A percentile compares a stretch with the other conserved stretches of the same genome.
These are phyloP conservation scores for Enteromius treurensis DNA, from an alignment of 2,797 vertebrate genomes.

Conservation along the genomic window DNA sequence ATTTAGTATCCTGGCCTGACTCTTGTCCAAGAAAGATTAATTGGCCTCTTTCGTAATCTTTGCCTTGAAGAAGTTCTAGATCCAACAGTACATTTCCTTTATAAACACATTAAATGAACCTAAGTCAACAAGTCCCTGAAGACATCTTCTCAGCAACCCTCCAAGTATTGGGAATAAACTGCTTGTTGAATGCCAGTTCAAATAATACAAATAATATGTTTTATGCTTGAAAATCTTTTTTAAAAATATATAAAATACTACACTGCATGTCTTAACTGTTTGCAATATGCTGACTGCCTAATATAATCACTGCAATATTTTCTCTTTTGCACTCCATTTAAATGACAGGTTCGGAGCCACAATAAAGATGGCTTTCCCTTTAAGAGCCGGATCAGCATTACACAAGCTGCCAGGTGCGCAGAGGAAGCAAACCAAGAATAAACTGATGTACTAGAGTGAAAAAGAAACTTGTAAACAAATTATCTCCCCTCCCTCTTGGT, in stretches of 20 bases:
- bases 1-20: slow-evolving; percentile 29
- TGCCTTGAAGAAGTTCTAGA: not conserved
- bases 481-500: not conserved
- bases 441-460: slow-evolving; percentile 36
- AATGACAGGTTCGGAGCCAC: not conserved
- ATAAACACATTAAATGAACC: not conserved
- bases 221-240: not conserved
- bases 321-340: not conserved
- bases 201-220: not conserved
- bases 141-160: not conserved
- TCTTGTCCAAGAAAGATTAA: slow-evolving; percentile 25
- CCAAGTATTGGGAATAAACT: not conserved
- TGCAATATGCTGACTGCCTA: not conserved
- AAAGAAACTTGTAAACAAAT: slow-evolving; percentile 57
- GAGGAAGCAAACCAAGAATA: slow-evolving; percentile 49
- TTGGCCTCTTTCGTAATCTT: not conserved
- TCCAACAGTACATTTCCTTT: not conserved
- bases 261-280: not conserved
- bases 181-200: not conserved
- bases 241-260: not conserved
- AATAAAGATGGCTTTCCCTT: slow-evolving; percentile 41
- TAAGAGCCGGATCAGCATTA: slow-evolving; percentile 57
- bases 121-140: not conserved
- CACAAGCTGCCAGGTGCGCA: slow-evolving; percentile 54
- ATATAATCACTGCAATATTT: not conserved